Base-by-base conservation (phyloP, 2,797 vertebrate species). In the Cirrhinus mrigala region DNA sequence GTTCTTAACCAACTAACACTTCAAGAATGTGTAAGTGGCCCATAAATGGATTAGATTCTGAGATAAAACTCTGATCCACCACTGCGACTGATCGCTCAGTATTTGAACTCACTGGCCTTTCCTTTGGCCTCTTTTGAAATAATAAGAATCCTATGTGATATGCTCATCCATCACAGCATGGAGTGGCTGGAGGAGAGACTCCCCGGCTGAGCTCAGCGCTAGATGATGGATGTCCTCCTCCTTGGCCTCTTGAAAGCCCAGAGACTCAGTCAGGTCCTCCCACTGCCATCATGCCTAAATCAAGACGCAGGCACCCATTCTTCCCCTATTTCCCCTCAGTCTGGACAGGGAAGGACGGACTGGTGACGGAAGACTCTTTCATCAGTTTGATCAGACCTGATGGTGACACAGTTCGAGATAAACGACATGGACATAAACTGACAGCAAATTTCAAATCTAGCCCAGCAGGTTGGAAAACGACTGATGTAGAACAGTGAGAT, bases 141-240 rank as follows among this genome's bases (percentile, higher is more conserved):
- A 93, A 90, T 90, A 76, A 87, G 91, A 88, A 88, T 91, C 82
- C 88, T 91, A 90, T 90, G 89, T 83, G 71, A 58, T 60, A 79
- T 86, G 81, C 88, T 94, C 94, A 95, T 95, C 93, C 93, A 94
- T 95, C 94, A 95, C 71, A 33, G n/a, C 46, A 46, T 50, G 83
- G 52, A 77, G 77, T 73, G 83, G 89, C 90, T 92, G 93, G 91
- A 71, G 88, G 91, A 93, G 93, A 92, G 89, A 91, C 93, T 92
- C 93, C 92, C 90, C 86, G 92, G 92, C 91, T 91, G 88, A 89
- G 91, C 92, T 92, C 89, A 87, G 90, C 88, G 93, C 92, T 91
- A 92, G 89, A 92, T 94, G 94, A 95, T 92, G 86, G 92, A 95
- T 95, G 94, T 94, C 92, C 89, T 93, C 92, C 92, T 92, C 93